Conservation (phyloP, 2,797 vertebrate genomes). For the Sitta carolinensis region DNA sequence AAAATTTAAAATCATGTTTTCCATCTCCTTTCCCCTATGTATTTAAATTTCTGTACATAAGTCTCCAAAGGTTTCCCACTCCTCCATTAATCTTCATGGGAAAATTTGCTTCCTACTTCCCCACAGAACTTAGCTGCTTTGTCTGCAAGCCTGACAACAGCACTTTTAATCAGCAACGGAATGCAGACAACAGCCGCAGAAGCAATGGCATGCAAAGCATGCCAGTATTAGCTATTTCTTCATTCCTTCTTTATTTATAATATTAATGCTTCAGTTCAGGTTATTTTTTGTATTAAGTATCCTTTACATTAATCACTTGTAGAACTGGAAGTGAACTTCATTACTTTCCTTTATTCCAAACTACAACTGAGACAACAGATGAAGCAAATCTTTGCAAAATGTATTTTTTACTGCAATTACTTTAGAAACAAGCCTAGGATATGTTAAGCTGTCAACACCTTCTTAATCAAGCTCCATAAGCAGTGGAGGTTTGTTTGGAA, state of each 20-base stretch:
- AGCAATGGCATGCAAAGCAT: background rate
- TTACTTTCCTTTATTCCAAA: background rate
- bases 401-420: background rate
- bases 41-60: background rate
- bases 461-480: background rate
- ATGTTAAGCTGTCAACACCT: background rate
- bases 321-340: background rate
- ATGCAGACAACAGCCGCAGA: conserved; percentile 34
- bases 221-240: background rate
- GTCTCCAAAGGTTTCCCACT: background rate
- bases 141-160: background rate
- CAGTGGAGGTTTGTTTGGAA: background rate
- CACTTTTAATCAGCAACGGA: conserved; percentile 28
- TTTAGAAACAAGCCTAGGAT: background rate
- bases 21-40: background rate
- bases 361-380: background rate
- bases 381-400: background rate
- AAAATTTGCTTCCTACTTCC: background rate
- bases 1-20: background rate
- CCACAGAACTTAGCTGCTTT: background rate
- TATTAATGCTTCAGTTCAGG: background rate
- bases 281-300: background rate
- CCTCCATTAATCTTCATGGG: background rate
- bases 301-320: background rate
- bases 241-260: background rate